These are phyloP conservation scores for Cataglyphis altisquamis DNA, from an alignment of 2,888 invertebrate species.

Conservation along the genomic window DNA sequence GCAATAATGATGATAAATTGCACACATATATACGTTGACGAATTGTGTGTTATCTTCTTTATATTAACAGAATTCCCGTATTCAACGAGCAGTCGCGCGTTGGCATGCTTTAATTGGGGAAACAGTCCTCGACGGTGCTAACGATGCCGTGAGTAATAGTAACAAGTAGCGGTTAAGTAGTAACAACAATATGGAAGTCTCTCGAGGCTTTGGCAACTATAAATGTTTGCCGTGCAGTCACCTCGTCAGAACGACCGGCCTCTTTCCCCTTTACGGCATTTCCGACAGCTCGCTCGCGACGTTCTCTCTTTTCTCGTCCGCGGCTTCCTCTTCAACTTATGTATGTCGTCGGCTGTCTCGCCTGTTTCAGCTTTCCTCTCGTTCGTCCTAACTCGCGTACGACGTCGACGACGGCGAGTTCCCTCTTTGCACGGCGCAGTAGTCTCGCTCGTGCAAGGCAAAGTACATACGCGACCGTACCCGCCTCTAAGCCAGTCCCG, in stretches of 20 bases:
- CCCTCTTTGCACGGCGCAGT: constrained; percentile 61
- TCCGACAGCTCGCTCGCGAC: constrained; percentile 38
- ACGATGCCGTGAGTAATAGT: constrained; percentile 71
- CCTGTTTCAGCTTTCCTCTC: background rate
- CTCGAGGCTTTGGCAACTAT: constrained; percentile 44
- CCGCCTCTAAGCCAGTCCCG: constrained; percentile 57
- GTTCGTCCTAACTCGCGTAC: constrained; percentile 5
- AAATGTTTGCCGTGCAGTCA: constrained; percentile 63
- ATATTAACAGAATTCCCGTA: constrained; percentile 58
- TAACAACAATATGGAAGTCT: constrained; percentile 72
- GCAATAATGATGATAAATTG: background rate
- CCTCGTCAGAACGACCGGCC: constrained; percentile 54
- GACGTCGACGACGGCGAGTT: background rate
- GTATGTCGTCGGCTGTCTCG: constrained; percentile 17
- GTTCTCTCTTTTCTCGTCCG: constrained; percentile 22
- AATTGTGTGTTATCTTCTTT: constrained; percentile 52
- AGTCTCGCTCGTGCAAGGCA: constrained; percentile 64
- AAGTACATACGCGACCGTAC: constrained; percentile 72
- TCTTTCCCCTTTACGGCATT: constrained; percentile 52
- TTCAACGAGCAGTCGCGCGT: constrained; percentile 20
- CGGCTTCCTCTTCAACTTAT: constrained; percentile 30
- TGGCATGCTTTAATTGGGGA: constrained; percentile 71
- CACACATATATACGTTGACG: constrained; percentile 21
- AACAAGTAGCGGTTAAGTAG: constrained; percentile 73
- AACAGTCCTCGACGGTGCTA: constrained; percentile 64